Evolutionary conservation across 1,140 invertebrate species (phyloP).

Genomic region (Zaprionus davidi): DNA sequence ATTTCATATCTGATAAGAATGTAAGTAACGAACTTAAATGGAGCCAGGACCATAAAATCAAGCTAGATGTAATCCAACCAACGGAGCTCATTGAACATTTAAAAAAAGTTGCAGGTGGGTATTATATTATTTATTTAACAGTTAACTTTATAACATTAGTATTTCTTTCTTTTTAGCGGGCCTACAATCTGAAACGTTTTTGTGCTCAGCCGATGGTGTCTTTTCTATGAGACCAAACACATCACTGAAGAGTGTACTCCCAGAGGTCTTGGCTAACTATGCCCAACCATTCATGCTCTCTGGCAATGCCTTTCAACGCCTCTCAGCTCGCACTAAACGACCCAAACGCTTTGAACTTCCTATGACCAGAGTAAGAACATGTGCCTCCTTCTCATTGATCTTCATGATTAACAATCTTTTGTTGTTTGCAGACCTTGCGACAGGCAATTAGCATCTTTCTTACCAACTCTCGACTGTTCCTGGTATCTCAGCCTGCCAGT

Average conservation of each 20-base stretch:
- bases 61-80: conserved; percentile 29
- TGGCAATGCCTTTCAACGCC: conserved; percentile 60
- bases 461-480: conserved; percentile 42
- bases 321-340: conserved; percentile 42
- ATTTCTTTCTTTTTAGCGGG: conserved; percentile 71
- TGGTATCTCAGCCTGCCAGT: conserved; percentile 21
- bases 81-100: conserved; percentile 44
- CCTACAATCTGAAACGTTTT: conserved; percentile 85
- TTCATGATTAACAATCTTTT: not conserved
- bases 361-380: conserved; percentile 53
- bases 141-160: not conserved
- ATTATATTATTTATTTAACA: not conserved
- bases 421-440: conserved; percentile 49
- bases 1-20: conserved; percentile 47
- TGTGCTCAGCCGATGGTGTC: conserved; percentile 9
- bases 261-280: conserved; percentile 55
- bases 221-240: conserved; percentile 45
- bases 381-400: conserved; percentile 2
- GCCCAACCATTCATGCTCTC: conserved; percentile 60
- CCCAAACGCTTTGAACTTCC: conserved; percentile 39
- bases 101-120: conserved; percentile 45
- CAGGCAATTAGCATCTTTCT: conserved; percentile 43
- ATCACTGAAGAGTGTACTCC: conserved; percentile 57
- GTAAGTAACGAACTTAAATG: conserved; percentile 46
- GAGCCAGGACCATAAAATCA: not conserved